Evolutionary conservation across 1,140 invertebrate species (phyloP), one percentile per base, ranked within the genome.

Genomic region (Procambarus clarkii): DNA sequence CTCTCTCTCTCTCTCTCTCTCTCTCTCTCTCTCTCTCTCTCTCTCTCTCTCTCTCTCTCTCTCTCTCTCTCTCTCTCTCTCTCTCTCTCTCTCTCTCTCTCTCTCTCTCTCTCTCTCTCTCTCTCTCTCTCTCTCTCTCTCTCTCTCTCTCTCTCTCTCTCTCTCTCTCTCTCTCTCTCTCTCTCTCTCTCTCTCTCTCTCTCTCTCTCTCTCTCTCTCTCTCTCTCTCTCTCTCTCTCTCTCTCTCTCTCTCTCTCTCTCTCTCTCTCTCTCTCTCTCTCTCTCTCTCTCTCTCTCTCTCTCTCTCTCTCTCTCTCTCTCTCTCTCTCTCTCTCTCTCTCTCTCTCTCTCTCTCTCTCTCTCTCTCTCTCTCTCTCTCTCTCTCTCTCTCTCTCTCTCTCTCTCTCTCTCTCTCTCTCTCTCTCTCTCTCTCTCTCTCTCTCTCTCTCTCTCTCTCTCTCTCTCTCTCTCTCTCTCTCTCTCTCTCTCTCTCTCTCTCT

Each of bases 101-200:
- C 64, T n/a, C n/a, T n/a, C 64, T n/a, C 64, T n/a, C n/a, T n/a
- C n/a, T 69, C 76, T 69, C 64, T 69, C n/a, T 69, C n/a, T n/a
- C 64, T n/a, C 64, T n/a, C n/a, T n/a, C n/a, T 69, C 64, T 69
- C 64, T 11, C 64, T 69, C 64, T 69, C 64, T n/a, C n/a, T 69
- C 64, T n/a, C 64, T 69, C 64, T 69, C 64, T n/a, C 64, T 69
- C 64, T 69, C 64, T 69, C 64, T n/a, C 64, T 69, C 64, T n/a
- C 64, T n/a, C 64, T 69, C 64, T 69, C 64, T 69, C 64, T n/a
- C 34, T 18, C 76, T 24, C 9, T 44, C 34, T 24, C 34, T 44
- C 34, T 44, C 24, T 24, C 24, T 24, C 34, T 11, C 24, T 24
- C 34, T 78, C 15, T 44, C 15, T 44, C 11, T 78, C 34, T 78